Percentiles rank a stretch among this genome's conserved stretches.
Evolutionary conservation across 2,888 invertebrate species (phyloP).

Genomic region (Hyles lineata): DNA sequence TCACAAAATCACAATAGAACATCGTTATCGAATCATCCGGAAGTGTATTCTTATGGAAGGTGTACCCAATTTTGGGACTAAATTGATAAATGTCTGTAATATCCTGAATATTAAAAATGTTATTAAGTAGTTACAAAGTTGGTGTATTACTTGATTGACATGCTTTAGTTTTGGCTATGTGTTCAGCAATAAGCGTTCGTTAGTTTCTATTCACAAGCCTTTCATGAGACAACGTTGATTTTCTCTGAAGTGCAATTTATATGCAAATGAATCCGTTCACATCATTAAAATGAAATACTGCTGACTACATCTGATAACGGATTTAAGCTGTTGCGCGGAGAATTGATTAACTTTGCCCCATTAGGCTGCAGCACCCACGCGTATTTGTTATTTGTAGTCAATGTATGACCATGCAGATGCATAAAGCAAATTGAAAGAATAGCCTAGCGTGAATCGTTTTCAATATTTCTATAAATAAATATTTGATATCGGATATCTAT

Average conservation of each 20-base stretch:
- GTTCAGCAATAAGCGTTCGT: constrained; percentile 70
- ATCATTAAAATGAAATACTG: neutral
- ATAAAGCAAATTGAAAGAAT: constrained; percentile 47
- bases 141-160: constrained; percentile 44
- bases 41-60: constrained; percentile 62
- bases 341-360: constrained; percentile 46
- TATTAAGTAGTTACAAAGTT: constrained; percentile 41
- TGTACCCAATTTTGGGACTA: constrained; percentile 77
- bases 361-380: constrained; percentile 36
- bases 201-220: constrained; percentile 43
- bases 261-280: neutral
- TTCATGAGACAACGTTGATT: constrained; percentile 51
- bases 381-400: constrained; percentile 35
- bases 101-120: constrained; percentile 76
- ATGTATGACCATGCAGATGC: constrained; percentile 58
- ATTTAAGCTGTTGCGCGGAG: constrained; percentile 26
- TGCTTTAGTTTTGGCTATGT: constrained; percentile 61
- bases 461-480: neutral
- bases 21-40: constrained; percentile 50
- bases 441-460: constrained; percentile 7
- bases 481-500: constrained; percentile 19
- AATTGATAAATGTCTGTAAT: constrained; percentile 65
- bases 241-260: constrained; percentile 32
- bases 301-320: constrained; percentile 28
- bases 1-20: constrained; percentile 65